Evolutionary conservation across 2,113 vertebrate species (phyloP).

Genomic region (Melanotaenia duboulayi): DNA sequence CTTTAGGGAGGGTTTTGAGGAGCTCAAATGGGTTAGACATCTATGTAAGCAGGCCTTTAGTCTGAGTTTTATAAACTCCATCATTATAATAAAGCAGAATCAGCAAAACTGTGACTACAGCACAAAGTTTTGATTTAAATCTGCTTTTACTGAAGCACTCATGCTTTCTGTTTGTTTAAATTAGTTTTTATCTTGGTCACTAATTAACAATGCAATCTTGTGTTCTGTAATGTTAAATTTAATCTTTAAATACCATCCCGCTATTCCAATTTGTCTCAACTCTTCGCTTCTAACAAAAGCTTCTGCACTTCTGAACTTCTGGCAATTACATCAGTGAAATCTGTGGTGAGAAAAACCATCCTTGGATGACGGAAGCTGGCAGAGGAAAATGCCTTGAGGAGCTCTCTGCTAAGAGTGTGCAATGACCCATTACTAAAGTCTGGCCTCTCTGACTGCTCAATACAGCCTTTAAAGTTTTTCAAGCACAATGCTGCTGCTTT

Average conservation of each 20-base stretch:
- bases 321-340: conserved; percentile 53
- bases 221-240: background rate
- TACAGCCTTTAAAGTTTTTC: conserved; percentile 49
- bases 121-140: too few species aligned
- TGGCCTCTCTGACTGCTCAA: conserved; percentile 53
- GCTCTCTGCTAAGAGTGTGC: conserved; percentile 62
- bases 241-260: background rate
- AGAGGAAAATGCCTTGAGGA: conserved; percentile 48
- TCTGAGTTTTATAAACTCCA: too few species aligned
- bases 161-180: too few species aligned
- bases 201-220: background rate
- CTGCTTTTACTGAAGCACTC: too few species aligned
- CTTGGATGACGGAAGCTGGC: conserved; percentile 29
- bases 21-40: too few species aligned
- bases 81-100: too few species aligned
- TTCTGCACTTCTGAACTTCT: conserved; percentile 43
- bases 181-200: background rate
- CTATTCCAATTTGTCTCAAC: conserved; percentile 9
- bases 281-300: conserved; percentile 22
- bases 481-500: conserved; percentile 50
- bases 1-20: too few species aligned
- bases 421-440: conserved; percentile 72
- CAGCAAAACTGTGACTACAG: too few species aligned
- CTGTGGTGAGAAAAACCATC: conserved; percentile 24
- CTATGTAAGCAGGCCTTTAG: too few species aligned